These are phyloP conservation scores for Scarus forsteni DNA, from an alignment of 2,797 vertebrate species.

Conservation along the genomic window DNA sequence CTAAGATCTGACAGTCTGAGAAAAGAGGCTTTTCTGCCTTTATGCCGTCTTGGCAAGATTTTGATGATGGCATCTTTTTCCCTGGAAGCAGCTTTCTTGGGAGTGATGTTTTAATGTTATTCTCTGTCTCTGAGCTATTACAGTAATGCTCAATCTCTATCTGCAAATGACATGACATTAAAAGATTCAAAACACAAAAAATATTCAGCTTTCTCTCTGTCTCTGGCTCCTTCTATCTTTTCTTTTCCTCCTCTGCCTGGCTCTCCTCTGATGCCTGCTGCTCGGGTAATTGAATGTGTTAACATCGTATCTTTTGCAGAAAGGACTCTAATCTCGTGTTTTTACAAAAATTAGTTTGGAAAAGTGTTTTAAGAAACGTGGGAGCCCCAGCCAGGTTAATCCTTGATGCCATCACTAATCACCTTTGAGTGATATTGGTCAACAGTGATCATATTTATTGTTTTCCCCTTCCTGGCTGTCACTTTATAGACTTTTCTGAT, in stretches of 20 bases:
- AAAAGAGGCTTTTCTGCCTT: constrained; percentile 38
- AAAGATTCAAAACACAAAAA: constrained; percentile 35
- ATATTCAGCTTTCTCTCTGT: constrained; percentile 39
- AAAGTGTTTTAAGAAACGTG: no score
- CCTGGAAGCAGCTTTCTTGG: constrained; percentile 49
- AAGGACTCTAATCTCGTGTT: no score
- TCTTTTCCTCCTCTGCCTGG: not conserved
- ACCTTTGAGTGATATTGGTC: no score
- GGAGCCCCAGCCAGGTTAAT: no score
- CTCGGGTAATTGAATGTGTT: constrained; percentile 7
- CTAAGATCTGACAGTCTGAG: constrained; percentile 51
- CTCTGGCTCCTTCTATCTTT: not conserved
- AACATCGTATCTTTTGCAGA: no score
- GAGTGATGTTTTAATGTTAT: constrained; percentile 62
- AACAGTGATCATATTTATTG: no score
- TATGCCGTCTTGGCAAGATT: constrained; percentile 35
- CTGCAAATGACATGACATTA: constrained; percentile 42
- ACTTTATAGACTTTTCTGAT: no score
- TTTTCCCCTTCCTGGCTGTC: no score
- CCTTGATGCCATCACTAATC: no score
- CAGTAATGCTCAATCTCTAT: constrained; percentile 50
- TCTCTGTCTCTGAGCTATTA: constrained; percentile 59
- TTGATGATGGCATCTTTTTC: constrained; percentile 57
- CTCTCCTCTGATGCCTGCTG: constrained; percentile 56
- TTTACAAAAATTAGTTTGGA: no score